A percentile compares a stretch with the other conserved stretches of the same genome.
Evolutionary conservation across 2,888 invertebrate genomes (phyloP).

Genomic region (Strigamia maritima): DNA sequence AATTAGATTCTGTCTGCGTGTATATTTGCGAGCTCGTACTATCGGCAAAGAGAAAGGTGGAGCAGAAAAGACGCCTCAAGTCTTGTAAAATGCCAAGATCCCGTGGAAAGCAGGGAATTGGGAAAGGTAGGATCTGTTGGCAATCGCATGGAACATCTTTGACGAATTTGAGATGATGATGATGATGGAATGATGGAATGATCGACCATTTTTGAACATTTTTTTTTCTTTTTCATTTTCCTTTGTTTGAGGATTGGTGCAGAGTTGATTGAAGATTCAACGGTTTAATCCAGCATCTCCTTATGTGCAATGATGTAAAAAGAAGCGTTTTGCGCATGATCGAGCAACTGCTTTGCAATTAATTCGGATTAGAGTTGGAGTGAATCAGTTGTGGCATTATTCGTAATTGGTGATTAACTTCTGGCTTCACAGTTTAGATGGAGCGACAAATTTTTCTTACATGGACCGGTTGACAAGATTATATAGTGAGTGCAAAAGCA

Average conservation of each 20-base stretch:
- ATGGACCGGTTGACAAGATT: slow-evolving; percentile 21
- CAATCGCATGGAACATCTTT: slow-evolving; percentile 10
- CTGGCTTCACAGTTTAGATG: slow-evolving; percentile 34
- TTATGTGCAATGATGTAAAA: slow-evolving; percentile 28
- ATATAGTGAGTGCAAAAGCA: neutral
- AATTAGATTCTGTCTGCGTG: slow-evolving; percentile 31
- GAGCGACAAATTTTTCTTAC: slow-evolving; percentile 24
- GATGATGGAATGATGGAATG: neutral
- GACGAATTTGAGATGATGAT: slow-evolving; percentile 26
- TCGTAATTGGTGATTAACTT: slow-evolving; percentile 31
- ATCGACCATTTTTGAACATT: neutral
- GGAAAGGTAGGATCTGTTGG: slow-evolving; percentile 25
- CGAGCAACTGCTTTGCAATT: slow-evolving; percentile 32
- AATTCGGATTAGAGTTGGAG: slow-evolving; percentile 30
- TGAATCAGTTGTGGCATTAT: slow-evolving; percentile 28
- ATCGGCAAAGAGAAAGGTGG: neutral
- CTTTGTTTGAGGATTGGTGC: slow-evolving; percentile 27
- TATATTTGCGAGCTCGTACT: slow-evolving; percentile 24
- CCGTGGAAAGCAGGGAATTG: neutral
- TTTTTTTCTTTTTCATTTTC: neutral
- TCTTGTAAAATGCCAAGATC: slow-evolving; percentile 21
- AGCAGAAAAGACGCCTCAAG: slow-evolving; percentile 24
- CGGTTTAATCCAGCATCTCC: slow-evolving; percentile 30
- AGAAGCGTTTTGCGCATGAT: slow-evolving; percentile 30
- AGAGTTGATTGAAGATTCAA: slow-evolving; percentile 32